Conservation (phyloP, 2,888 invertebrate genomes). For the Blera fallax region DNA sequence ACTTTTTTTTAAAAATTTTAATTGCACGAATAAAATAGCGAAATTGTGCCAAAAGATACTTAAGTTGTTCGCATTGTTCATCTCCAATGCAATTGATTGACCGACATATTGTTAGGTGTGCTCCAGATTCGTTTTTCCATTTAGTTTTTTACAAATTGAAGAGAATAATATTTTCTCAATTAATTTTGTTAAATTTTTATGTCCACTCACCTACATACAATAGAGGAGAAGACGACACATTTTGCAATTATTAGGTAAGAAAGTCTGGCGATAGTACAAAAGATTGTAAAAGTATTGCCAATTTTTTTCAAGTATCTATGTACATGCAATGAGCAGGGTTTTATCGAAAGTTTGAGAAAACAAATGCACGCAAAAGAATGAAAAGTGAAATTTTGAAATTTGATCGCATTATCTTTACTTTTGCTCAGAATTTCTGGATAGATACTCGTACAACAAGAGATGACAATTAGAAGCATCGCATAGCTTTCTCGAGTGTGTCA, state of each 20-base stretch:
- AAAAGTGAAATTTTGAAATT: constrained; percentile 40
- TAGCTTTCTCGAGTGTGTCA: constrained; percentile 15
- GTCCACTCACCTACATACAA: neutral
- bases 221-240: constrained; percentile 30
- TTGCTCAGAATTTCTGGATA: constrained; percentile 24
- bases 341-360: constrained; percentile 31
- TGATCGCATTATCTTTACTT: constrained; percentile 44
- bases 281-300: constrained; percentile 31
- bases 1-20: neutral
- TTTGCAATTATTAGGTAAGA: constrained; percentile 35
- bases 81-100: constrained; percentile 31
- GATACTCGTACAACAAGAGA: neutral
- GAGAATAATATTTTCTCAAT: constrained; percentile 19
- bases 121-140: too few relatives aligned
- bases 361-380: neutral
- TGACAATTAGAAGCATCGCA: constrained; percentile 7
- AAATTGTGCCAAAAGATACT: constrained; percentile 34
- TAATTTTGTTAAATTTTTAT: neutral
- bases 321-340: neutral
- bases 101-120: constrained; percentile 19
- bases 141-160: neutral
- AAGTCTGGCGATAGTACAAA: neutral
- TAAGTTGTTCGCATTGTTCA: constrained; percentile 8
- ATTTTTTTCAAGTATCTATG: constrained; percentile 7
- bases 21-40: neutral